Evolutionary conservation across 2,113 vertebrate species (phyloP).

Genomic region (Andinoacara biseriatus): DNA sequence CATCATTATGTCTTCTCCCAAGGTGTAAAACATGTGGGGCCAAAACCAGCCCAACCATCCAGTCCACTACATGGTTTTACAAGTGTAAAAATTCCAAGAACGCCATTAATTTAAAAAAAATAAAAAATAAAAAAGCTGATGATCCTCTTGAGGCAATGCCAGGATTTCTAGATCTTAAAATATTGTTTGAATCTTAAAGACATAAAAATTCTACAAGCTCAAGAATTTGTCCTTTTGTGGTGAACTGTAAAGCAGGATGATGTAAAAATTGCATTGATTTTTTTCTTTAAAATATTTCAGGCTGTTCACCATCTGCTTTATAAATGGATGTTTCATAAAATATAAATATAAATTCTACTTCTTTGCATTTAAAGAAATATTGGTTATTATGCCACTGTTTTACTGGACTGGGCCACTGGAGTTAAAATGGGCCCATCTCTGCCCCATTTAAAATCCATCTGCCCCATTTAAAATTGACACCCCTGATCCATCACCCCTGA

Average conservation of each 20-base stretch:
- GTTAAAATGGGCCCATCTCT: no score
- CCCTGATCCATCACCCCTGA: no score
- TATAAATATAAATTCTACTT: neutral
- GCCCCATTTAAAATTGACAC: no score
- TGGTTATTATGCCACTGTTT: neutral
- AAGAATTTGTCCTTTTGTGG: no score
- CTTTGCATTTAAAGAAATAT: neutral
- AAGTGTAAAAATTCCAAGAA: neutral
- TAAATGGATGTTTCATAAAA: neutral
- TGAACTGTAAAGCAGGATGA: no score
- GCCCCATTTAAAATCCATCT: no score
- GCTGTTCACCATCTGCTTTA: neutral
- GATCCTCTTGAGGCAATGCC: neutral
- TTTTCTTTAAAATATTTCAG: no score
- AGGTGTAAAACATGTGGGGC: no score
- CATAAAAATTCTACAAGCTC: no score
- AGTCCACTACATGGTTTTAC: neutral
- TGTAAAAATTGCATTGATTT: neutral
- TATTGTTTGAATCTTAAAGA: neutral
- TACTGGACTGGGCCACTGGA: neutral
- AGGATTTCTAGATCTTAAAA: neutral
- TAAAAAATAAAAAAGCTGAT: neutral
- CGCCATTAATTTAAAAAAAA: neutral
- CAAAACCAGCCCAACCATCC: neutral
- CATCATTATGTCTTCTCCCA: no score